Conservation (phyloP, 2,888 invertebrate species). For the Diaphora mendica region DNA sequence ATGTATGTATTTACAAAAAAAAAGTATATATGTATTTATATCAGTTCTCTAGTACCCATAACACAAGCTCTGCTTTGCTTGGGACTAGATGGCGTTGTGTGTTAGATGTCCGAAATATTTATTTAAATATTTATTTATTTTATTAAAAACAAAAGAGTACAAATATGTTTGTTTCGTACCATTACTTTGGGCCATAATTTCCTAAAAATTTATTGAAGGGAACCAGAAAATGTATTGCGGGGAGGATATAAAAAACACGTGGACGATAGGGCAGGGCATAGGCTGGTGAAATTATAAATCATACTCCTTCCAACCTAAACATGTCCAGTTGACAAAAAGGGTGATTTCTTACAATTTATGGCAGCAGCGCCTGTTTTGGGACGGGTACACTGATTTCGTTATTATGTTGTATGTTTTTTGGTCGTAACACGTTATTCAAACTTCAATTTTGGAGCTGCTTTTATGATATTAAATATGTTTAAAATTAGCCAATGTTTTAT, state of each 20-base stretch:
- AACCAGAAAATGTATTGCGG: constrained; percentile 51
- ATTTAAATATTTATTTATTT: too few species aligned
- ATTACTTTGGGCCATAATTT: constrained; percentile 33
- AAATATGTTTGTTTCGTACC: background rate
- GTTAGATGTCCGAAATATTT: too few species aligned
- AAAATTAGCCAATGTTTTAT: too few species aligned
- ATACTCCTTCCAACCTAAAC: constrained; percentile 79
- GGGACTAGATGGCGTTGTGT: too few species aligned
- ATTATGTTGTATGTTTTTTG: constrained; percentile 21
- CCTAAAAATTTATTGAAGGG: constrained; percentile 52
- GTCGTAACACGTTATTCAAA: background rate
- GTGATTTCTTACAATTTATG: constrained; percentile 79
- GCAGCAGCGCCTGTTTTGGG: constrained; percentile 34
- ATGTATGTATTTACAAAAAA: too few species aligned
- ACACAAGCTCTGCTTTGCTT: too few species aligned
- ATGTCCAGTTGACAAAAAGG: constrained; percentile 84
- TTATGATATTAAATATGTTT: background rate
- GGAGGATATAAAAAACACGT: constrained; percentile 51
- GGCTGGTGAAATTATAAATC: constrained; percentile 78
- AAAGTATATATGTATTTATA: too few species aligned
- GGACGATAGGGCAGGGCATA: constrained; percentile 47
- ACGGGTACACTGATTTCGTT: constrained; percentile 30
- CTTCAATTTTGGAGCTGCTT: background rate
- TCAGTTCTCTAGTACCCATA: too few species aligned
- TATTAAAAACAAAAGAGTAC: background rate